Conservation (phyloP, 2,113 vertebrate species). For the Oxyruncus cristatus region DNA sequence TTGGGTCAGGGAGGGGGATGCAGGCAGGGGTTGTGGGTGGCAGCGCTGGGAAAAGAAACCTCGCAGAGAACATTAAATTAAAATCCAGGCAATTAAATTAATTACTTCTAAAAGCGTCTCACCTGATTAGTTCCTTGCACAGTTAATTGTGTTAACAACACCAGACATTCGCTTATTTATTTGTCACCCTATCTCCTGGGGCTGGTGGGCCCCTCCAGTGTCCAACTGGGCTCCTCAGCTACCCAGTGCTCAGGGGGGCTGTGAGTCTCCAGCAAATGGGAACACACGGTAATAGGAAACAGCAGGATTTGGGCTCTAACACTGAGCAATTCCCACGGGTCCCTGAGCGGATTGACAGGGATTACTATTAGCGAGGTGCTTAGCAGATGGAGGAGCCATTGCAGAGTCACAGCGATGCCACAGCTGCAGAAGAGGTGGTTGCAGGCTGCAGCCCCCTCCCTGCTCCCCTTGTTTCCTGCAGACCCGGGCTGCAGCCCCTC, state of each 20-base stretch:
- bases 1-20: too few relatives aligned
- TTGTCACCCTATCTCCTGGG: neutral
- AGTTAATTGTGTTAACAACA: slow-evolving; percentile 31
- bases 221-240: neutral
- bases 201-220: neutral
- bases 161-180: neutral
- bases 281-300: neutral
- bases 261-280: neutral
- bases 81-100: slow-evolving; percentile 58
- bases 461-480: neutral
- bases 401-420: neutral
- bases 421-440: neutral
- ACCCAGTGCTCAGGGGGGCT: neutral
- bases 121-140: slow-evolving; percentile 56
- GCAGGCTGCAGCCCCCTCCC: neutral
- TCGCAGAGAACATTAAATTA: neutral
- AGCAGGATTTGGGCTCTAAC: neutral
- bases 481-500: neutral
- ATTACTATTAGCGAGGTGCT: neutral
- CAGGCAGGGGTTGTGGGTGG: neutral
- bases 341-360: neutral
- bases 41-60: neutral
- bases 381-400: slow-evolving; percentile 18
- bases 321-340: neutral
- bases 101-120: slow-evolving; percentile 43